Evolutionary conservation across 2,113 vertebrate species (phyloP), one percentile per base, ranked within the genome.

Genomic region (Bucco capensis): DNA sequence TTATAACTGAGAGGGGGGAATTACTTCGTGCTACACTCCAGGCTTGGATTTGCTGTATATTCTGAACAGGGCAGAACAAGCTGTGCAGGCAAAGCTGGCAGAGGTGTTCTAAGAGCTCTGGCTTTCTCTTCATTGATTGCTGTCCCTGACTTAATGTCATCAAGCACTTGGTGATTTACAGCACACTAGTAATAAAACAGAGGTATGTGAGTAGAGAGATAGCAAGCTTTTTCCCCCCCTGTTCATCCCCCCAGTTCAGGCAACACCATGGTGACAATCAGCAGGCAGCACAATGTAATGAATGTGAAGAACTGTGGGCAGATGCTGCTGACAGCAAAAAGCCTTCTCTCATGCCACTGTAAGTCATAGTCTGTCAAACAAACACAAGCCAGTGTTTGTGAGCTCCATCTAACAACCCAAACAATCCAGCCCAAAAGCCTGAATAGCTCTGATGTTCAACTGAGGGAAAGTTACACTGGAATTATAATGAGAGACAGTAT

Each of bases 81-180:
- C 66, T 6, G 14, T 89, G 25, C 50, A 93, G 87, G 33, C 78
- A 94, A 85, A 90, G 65, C 58, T 10, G 21, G 73, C 76, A 91
- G 49, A 73, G 53, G 25, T 62, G 35, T 69, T 65, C 42, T 66
- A 86, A 84, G 70, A 24, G 3, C 19, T 92, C 81, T 78, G 77
- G 56, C 74, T 88, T 60, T 65, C 47, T 56, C 65, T 92, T 87
- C 92, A 86, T 73, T 89, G 82, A 86, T 88, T 95, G 17, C 53
- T 77, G 21, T 80, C 69, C 69, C 75, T 89, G 92, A 96, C 53
- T 93, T 95, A 96, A 95, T 90, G 74, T 74, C 91, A 92, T 95
- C 90, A 93, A 58, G 80, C 35, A 24, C 66, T 81, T 87, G 60
- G 69, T 96, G 94, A 97, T 96, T 97, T 97, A 94, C 49, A 95